Evolutionary conservation across 2,888 invertebrate genomes (phyloP).

Genomic region (Petrophora chlorosata): DNA sequence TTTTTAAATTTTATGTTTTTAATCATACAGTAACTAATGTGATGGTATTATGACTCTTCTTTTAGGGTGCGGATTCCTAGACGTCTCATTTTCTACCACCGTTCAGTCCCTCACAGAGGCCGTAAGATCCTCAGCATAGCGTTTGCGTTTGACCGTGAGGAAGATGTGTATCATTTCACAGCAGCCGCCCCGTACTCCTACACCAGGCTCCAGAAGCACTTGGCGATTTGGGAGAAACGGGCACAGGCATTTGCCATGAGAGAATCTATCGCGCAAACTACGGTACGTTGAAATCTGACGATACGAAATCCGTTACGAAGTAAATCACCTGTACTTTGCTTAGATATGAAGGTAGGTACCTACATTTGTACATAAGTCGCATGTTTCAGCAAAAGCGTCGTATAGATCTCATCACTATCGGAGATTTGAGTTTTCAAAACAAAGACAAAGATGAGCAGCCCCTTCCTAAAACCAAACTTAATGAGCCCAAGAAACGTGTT

Average conservation of each 20-base stretch:
- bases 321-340: no score
- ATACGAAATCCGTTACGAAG: no score
- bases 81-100: conserved; percentile 95
- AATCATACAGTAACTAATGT: no score
- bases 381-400: conserved; percentile 95
- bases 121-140: conserved; percentile 97
- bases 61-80: conserved; percentile 90
- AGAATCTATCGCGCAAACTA: conserved; percentile 87
- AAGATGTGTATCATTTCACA: conserved; percentile 97
- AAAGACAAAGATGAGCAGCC: conserved; percentile 55
- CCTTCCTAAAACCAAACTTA: conserved; percentile 79
- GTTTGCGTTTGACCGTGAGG: conserved; percentile 97
- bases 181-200: conserved; percentile 98
- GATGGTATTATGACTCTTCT: no score
- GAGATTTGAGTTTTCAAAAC: conserved; percentile 69
- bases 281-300: no score
- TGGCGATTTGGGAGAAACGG: conserved; percentile 88
- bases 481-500: conserved; percentile 73
- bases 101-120: conserved; percentile 93
- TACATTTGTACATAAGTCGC: no score
- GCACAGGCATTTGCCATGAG: conserved; percentile 86
- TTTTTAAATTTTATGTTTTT: no score
- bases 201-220: conserved; percentile 92
- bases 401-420: conserved; percentile 94
- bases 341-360: no score